These are phyloP conservation scores for Andinoacara biseriatus DNA, from an alignment of 2,113 vertebrate species.

Conservation along the genomic window DNA sequence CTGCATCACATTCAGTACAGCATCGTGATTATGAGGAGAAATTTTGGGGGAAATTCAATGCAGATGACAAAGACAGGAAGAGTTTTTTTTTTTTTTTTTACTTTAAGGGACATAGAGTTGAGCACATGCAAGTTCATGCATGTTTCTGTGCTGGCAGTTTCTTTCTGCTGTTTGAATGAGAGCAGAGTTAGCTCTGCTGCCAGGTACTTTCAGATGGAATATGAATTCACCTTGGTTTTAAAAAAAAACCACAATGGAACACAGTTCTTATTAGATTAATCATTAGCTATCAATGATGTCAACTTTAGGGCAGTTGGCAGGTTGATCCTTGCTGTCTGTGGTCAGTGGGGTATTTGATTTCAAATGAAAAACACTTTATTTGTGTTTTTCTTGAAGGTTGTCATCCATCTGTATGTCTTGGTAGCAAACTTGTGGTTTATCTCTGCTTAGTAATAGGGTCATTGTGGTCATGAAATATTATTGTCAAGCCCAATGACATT, in stretches of 20 bases:
- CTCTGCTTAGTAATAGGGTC: background rate
- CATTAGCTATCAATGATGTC: background rate
- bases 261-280: background rate
- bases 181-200: background rate
- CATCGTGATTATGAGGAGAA: background rate
- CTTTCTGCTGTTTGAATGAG: background rate
- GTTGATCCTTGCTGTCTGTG: background rate
- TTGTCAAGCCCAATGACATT: background rate
- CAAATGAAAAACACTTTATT: background rate
- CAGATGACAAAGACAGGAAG: background rate
- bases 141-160: background rate
- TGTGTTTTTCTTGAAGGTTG: background rate
- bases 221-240: background rate
- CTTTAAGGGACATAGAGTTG: background rate
- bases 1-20: background rate
- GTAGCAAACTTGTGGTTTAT: background rate
- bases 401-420: background rate
- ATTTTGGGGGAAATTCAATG: background rate
- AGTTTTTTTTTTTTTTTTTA: background rate
- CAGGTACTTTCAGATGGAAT: conserved; percentile 26
- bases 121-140: conserved; percentile 8
- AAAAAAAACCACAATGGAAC: background rate
- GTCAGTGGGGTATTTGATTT: background rate
- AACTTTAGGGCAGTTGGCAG: background rate
- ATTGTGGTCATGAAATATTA: background rate